phyloP scores from a whole-genome alignment of 64 coral and sea anemone species.

The Catalaphyllia jardinei region DNA sequence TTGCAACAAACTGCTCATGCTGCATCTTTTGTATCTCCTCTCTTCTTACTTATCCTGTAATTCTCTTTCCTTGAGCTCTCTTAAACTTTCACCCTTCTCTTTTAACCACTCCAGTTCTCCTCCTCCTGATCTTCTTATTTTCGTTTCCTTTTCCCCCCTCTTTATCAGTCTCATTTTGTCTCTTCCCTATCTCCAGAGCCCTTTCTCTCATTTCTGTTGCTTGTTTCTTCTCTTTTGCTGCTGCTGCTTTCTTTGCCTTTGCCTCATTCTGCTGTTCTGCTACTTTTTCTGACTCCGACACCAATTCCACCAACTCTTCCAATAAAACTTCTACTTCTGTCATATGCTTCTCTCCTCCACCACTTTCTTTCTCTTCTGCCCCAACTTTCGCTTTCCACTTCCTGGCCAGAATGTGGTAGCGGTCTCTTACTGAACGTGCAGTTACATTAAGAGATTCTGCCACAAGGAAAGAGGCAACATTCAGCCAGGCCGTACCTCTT shows the following conservation, averaged over 20 bases:
- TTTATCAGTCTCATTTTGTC: background rate
- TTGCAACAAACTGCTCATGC: conserved; percentile 14
- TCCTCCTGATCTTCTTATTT: conserved; percentile 1
- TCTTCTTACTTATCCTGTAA: conserved; percentile 22
- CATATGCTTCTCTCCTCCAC: background rate
- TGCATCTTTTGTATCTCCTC: background rate
- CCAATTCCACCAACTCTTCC: conserved; percentile 32
- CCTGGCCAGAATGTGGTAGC: background rate
- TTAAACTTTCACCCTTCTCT: background rate
- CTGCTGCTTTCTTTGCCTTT: conserved; percentile 5
- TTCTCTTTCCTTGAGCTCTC: conserved; percentile 11
- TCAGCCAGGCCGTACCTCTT: background rate
- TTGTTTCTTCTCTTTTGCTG: conserved; percentile 16
- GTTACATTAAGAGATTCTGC: conserved; percentile 4
- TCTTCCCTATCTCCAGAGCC: conserved; percentile 20
- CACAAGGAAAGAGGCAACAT: conserved; percentile 12
- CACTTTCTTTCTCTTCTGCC: conserved; percentile 9
- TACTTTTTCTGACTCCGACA: background rate
- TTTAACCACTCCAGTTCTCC: conserved; percentile 16
- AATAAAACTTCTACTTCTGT: conserved; percentile 7
- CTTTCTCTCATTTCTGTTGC: conserved; percentile 19
- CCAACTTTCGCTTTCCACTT: conserved; percentile 10
- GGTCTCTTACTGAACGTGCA: background rate
- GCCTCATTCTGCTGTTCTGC: background rate
- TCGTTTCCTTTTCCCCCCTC: background rate